Evolutionary conservation across 1,140 invertebrate genomes (phyloP), one percentile per base, ranked within the genome.

Genomic region (Antheraea mylitta): DNA sequence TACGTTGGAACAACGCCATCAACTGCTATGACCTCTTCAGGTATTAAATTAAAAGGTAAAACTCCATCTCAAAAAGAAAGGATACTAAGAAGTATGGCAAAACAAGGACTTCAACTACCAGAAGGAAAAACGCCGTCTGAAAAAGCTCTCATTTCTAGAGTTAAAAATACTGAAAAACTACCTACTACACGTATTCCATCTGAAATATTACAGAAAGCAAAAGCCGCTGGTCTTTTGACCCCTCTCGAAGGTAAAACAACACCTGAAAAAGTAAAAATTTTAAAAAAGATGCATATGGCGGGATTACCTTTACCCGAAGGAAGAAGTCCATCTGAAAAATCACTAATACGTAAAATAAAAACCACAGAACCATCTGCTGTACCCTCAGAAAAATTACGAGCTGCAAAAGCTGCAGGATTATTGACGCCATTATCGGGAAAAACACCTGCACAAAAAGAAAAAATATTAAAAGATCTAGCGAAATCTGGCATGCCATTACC

Each of bases 41-140:
- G 73, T 7, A 70, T 66, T 0, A 63, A 70, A 0, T 58, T 79
- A 13, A 48, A 76, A 69, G 74, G 69, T n/a, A 76, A 79, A 65
- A 58, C 61, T 65, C 18, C 59, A 16, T 48, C 60, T 59, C 62
- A 75, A 66, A 75, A 70, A 65, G 77, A 75, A 73, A 71, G 75
- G 42, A 79, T 79, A 18, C 16, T 79, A 13, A 69, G 59, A 72
- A 71, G 69, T 18, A 18, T 77, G 60, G 73, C 75, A 7, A 69
- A 66, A 19, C 58, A 69, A 60, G 75, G 75, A 7, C 64, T 79
- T 19, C 77, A 73, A 10, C 63, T 79, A 9, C 77, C 77, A 10
- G 68, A 73, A 62, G 71, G 64, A 10, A 74, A 76, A 70, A 76
- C 77, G 10, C n/a, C 66, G 3, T 77, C 75, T 19, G 77, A 81